A percentile compares a stretch with the other conserved stretches of the same genome.
These are phyloP conservation scores for Eurystomus glaucurus DNA, from an alignment of 2,797 vertebrate species.

Conservation along the genomic window DNA sequence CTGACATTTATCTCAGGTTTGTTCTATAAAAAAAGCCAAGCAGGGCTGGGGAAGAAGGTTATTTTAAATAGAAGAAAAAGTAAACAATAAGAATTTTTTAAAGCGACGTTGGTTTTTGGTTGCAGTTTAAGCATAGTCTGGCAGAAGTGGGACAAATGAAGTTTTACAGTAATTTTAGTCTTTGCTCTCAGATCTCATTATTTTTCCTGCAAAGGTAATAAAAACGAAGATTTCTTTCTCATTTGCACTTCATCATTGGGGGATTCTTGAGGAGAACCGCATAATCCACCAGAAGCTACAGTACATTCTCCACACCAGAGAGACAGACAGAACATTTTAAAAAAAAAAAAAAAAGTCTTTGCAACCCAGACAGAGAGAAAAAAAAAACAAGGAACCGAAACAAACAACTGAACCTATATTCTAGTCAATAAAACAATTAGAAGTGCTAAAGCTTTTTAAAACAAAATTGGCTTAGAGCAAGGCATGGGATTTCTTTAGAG, in stretches of 20 bases:
- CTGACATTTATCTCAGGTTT: not conserved
- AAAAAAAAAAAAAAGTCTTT: not conserved
- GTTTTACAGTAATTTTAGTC: not conserved
- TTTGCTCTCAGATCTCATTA: not conserved
- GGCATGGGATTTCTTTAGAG: not conserved
- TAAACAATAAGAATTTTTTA: not conserved
- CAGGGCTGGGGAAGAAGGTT: not conserved
- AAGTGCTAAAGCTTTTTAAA: not conserved
- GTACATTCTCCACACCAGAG: not conserved
- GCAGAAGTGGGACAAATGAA: not conserved
- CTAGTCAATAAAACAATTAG: not conserved
- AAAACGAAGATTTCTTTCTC: not conserved
- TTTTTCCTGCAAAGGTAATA: not conserved
- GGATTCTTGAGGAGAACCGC: not conserved
- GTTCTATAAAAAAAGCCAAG: not conserved
- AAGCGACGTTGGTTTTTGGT: not conserved
- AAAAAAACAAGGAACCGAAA: not conserved
- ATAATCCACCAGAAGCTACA: not conserved
- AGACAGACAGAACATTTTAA: not conserved
- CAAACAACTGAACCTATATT: not conserved
- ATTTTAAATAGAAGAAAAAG: not conserved
- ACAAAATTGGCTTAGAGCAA: not conserved
- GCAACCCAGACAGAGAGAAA: not conserved
- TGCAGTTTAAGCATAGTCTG: not conserved
- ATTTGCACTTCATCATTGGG: not conserved